phyloP scores from a whole-genome alignment of 1,140 invertebrate genomes.

The Drosophila mayri region DNA sequence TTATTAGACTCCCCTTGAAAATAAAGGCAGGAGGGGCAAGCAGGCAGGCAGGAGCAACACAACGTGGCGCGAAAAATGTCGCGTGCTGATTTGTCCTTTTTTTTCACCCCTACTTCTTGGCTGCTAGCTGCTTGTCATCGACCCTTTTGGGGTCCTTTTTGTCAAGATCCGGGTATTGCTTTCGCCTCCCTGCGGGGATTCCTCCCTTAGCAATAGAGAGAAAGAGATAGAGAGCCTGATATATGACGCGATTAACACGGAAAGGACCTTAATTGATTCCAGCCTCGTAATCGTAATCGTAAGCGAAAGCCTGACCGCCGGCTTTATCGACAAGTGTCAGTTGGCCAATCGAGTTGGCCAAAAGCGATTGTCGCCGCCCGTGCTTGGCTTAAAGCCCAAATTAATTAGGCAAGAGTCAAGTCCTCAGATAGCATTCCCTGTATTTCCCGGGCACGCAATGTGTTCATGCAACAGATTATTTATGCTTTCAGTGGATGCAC shows the following conservation, averaged over 20 bases:
- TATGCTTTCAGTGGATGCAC: slow-evolving; percentile 67
- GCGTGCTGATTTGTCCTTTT: slow-evolving; percentile 71
- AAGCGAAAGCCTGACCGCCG: slow-evolving; percentile 1
- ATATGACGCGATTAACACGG: slow-evolving; percentile 79
- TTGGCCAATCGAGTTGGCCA: slow-evolving; percentile 45
- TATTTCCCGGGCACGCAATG: slow-evolving; percentile 13
- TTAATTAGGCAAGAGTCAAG: slow-evolving; percentile 61
- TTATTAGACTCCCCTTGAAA: slow-evolving; percentile 1
- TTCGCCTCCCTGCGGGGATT: slow-evolving; percentile 27
- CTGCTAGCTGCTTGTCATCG: slow-evolving; percentile 63
- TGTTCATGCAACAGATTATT: slow-evolving; percentile 72
- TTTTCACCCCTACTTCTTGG: slow-evolving; percentile 8
- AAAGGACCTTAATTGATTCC: slow-evolving; percentile 76
- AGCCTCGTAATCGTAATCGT: slow-evolving; percentile 6
- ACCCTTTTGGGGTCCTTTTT: slow-evolving; percentile 53
- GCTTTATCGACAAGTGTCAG: slow-evolving; percentile 59
- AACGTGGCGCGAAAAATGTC: slow-evolving; percentile 66
- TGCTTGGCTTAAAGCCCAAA: slow-evolving; percentile 68
- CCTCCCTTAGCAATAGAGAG: background rate
- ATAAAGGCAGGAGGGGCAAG: slow-evolving; percentile 12
- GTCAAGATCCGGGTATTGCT: slow-evolving; percentile 54
- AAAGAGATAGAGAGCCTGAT: slow-evolving; percentile 47
- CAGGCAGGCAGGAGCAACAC: slow-evolving; percentile 24
- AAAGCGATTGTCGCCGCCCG: slow-evolving; percentile 65
- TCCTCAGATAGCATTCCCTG: slow-evolving; percentile 10